Conservation (phyloP, 92 coral and sea anemone genomes). For the Porites divaricata region DNA sequence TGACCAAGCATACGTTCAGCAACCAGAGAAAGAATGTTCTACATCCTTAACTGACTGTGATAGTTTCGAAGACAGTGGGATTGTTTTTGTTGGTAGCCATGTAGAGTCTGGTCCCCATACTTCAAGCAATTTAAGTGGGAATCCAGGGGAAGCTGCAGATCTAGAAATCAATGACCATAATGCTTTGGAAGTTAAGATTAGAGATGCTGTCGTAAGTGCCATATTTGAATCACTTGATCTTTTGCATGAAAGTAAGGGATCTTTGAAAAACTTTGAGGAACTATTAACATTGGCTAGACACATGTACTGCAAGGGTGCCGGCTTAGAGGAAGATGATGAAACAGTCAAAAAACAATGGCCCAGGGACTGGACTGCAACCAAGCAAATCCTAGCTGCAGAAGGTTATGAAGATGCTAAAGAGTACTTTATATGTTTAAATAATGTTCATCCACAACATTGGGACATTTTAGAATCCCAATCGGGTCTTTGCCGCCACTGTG, state of each 20-base stretch:
- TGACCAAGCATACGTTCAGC: slow-evolving; percentile 5
- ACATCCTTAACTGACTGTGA: slow-evolving; percentile 1
- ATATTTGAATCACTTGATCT: slow-evolving; percentile 37
- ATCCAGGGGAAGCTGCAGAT: slow-evolving; percentile 1
- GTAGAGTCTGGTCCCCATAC: slow-evolving; percentile 13
- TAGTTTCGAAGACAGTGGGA: slow-evolving; percentile 23
- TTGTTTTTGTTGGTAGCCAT: slow-evolving; percentile 26
- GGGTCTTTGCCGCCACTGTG: slow-evolving; percentile 66
- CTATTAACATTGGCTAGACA: slow-evolving; percentile 42
- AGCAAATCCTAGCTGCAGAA: slow-evolving; percentile 40
- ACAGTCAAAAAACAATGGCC: slow-evolving; percentile 62
- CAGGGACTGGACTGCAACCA: slow-evolving; percentile 53
- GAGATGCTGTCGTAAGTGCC: background rate
- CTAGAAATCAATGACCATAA: background rate
- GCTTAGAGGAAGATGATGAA: slow-evolving; percentile 54
- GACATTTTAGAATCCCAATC: slow-evolving; percentile 61
- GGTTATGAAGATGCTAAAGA: slow-evolving; percentile 74
- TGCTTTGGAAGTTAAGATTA: background rate
- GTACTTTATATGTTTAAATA: slow-evolving; percentile 59
- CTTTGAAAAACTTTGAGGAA: slow-evolving; percentile 29
- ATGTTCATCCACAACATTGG: slow-evolving; percentile 62
- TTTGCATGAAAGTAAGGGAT: slow-evolving; percentile 30
- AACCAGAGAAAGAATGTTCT: slow-evolving; percentile 31
- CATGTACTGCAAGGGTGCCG: slow-evolving; percentile 65
- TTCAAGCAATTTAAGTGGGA: slow-evolving; percentile 44